phyloP scores from a whole-genome alignment of 2,888 invertebrate species.

The Embidobia sp. region DNA sequence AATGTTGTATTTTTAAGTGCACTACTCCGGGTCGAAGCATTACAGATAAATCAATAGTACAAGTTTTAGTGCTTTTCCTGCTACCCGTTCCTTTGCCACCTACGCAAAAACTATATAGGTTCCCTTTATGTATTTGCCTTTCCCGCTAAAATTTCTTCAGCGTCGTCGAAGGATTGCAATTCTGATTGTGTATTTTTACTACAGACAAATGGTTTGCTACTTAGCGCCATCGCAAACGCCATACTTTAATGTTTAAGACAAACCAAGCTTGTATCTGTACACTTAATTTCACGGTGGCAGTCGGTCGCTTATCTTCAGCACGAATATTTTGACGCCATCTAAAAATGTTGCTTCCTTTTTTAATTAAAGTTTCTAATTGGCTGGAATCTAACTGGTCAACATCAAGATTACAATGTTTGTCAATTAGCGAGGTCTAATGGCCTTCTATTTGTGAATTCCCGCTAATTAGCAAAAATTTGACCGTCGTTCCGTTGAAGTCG shows the following conservation, averaged over 20 bases:
- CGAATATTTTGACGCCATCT: slow-evolving; percentile 18
- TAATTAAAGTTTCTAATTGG: slow-evolving; percentile 28
- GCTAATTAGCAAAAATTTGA: slow-evolving; percentile 32
- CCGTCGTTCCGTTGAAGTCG: background rate
- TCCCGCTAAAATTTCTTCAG: slow-evolving; percentile 1
- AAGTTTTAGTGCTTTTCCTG: slow-evolving; percentile 41
- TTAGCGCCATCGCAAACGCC: slow-evolving; percentile 18
- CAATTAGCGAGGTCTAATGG: slow-evolving; percentile 42
- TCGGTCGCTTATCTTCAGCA: slow-evolving; percentile 1
- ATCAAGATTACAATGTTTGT: slow-evolving; percentile 34
- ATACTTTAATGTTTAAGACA: slow-evolving; percentile 9
- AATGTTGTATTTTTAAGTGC: slow-evolving; percentile 24
- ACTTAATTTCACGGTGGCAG: slow-evolving; percentile 20
- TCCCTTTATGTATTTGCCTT: slow-evolving; percentile 1
- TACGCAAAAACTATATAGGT: slow-evolving; percentile 16
- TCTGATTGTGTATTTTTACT: too few relatives aligned
- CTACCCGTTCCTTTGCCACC: slow-evolving; percentile 15
- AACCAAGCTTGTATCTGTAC: background rate
- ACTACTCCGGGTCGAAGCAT: slow-evolving; percentile 5
- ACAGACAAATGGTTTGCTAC: too few relatives aligned
- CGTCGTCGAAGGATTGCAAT: too few relatives aligned
- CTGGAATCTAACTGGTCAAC: background rate
- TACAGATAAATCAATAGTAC: slow-evolving; percentile 27
- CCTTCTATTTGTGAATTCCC: slow-evolving; percentile 22
- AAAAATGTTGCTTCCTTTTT: background rate